These are phyloP conservation scores for Prionace glauca DNA, from an alignment of 2,797 vertebrate genomes.

Conservation along the genomic window DNA sequence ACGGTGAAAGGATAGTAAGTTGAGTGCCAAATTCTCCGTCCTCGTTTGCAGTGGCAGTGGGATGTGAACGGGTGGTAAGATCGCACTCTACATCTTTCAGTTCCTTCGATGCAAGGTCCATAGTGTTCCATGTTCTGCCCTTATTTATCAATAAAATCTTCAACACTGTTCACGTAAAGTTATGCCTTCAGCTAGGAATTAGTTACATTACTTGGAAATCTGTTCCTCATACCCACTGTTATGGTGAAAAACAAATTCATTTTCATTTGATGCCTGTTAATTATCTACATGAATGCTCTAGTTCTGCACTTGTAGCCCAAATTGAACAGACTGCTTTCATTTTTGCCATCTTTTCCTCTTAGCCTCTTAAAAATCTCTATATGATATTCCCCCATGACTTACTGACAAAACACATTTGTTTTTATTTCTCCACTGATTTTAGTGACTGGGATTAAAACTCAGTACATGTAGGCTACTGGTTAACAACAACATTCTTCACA, in stretches of 20 bases:
- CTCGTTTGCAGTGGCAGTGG: too few relatives aligned
- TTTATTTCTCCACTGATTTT: constrained; percentile 1
- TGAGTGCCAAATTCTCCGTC: too few relatives aligned
- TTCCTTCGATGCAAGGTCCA: background rate
- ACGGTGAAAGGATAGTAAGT: too few relatives aligned
- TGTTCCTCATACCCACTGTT: background rate
- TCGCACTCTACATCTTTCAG: background rate
- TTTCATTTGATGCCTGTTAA: background rate
- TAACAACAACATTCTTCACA: background rate
- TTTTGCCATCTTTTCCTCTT: background rate
- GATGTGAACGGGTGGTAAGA: too few relatives aligned
- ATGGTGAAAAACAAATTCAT: background rate
- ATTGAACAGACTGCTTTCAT: background rate
- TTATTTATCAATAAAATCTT: background rate
- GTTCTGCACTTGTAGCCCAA: background rate
- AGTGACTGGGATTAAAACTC: background rate
- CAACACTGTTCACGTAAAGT: background rate
- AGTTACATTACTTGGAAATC: background rate
- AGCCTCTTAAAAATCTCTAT: background rate
- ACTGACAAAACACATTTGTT: background rate
- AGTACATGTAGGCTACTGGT: background rate
- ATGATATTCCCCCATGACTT: background rate
- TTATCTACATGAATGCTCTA: background rate
- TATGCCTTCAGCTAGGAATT: background rate
- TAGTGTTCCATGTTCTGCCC: background rate